Evolutionary conservation across 92 coral and sea anemone genomes (phyloP).

Genomic region (Paragorgia papillata): DNA sequence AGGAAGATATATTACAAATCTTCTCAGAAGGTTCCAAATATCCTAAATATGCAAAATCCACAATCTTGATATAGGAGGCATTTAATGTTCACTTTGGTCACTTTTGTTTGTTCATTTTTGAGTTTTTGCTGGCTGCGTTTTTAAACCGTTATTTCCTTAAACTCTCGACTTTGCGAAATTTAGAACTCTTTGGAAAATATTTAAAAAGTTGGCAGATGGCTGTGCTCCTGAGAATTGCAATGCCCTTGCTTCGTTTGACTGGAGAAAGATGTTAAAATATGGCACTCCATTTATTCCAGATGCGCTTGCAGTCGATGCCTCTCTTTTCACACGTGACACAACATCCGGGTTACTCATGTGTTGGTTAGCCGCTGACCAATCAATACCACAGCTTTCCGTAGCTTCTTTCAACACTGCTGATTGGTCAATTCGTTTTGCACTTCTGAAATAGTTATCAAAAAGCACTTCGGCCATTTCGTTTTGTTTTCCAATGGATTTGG

Average conservation of each 20-base stretch:
- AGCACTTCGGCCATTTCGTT: constrained; percentile 81
- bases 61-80: no score
- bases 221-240: constrained; percentile 93
- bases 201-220: constrained; percentile 71
- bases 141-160: no score
- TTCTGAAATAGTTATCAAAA: constrained; percentile 74
- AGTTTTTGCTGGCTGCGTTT: no score
- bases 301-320: constrained; percentile 63
- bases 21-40: no score
- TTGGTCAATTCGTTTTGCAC: constrained; percentile 74
- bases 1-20: no score
- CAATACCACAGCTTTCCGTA: constrained; percentile 72
- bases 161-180: constrained; percentile 71
- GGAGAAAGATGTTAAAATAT: constrained; percentile 64
- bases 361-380: constrained; percentile 59
- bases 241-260: constrained; percentile 40
- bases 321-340: constrained; percentile 67
- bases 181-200: constrained; percentile 69
- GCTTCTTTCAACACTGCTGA: constrained; percentile 61
- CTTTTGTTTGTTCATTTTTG: no score
- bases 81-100: no score
- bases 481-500: constrained; percentile 74
- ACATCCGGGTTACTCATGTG: constrained; percentile 71
- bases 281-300: constrained; percentile 87
- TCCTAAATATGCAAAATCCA: no score